Evolutionary conservation across 2,888 invertebrate species (phyloP), one percentile per base, ranked within the genome.

Genomic region (Thymelicus sylvestris): DNA sequence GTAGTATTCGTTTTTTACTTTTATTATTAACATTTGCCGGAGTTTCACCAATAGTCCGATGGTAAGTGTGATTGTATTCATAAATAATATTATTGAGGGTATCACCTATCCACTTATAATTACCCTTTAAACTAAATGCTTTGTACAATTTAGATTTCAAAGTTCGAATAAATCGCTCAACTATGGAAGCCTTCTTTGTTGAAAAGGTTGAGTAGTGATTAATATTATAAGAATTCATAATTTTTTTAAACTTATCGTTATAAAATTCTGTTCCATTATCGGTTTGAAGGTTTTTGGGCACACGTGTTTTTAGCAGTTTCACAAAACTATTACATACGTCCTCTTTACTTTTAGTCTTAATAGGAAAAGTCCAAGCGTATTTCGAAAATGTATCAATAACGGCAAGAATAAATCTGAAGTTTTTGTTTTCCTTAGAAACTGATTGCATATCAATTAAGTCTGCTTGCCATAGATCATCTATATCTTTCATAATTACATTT

Each of bases 391-490:
- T 75, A 77, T 89, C 85, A 57, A 86, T 89, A 15, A 85, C 78
- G n/a, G 82, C 79, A 15, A 72, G 48, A 47, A 74, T 73, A 59
- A 47, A 74, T 59, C 55, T 72, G 62, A 52, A 71, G 15, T 19
- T 19, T 48, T 52, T 67, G 41, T 41, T 41, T 41, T 41, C 41
- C 41, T 41, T 41, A 41, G 41, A 41, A 41, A 41, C 41, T 7
- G 39, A 61, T 69, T 77, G 75, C 67, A 78, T 74, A 64, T 79
- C 83, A 64, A 80, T 85, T 7, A 89, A 77, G 81, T 91, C 88
- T n/a, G 84, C 83, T 81, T 90, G 90, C 88, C 85, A 88, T 15
- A 87, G 77, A 74, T 90, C 86, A 78, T 88, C 82, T 7, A 88
- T 75, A 60, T 81, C 86, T 74, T 83, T 83, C 55, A 84, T 77